Evolutionary conservation across 37 sponge, comb jelly and placozoan species (phyloP).

Genomic region (Diacarnus erythraeanus): DNA sequence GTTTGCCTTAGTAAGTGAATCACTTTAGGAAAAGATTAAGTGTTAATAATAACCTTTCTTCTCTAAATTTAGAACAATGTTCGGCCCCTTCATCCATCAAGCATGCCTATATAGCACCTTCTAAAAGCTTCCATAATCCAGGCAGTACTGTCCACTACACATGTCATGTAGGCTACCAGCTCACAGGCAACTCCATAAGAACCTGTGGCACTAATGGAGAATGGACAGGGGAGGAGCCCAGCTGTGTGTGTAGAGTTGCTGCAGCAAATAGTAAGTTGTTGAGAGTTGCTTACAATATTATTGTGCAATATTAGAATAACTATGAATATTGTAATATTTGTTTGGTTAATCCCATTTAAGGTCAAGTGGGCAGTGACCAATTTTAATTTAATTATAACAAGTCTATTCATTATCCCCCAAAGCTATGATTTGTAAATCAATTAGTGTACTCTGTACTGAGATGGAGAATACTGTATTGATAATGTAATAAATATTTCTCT

Average conservation of each 20-base stretch:
- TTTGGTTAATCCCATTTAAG: neutral
- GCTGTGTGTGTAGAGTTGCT: neutral
- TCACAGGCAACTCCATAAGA: constrained; percentile 6
- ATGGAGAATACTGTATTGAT: too few species aligned
- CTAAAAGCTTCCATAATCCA: neutral
- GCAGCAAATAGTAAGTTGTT: neutral
- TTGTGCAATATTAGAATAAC: too few species aligned
- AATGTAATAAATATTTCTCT: too few species aligned
- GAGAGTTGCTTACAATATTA: too few species aligned
- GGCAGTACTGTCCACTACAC: constrained; percentile 19
- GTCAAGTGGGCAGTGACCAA: neutral
- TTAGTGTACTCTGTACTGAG: neutral
- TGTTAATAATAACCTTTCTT: too few species aligned
- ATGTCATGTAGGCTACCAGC: constrained; percentile 14
- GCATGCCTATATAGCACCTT: constrained; percentile 1
- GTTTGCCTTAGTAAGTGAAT: constrained; percentile 23
- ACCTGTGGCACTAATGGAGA: neutral
- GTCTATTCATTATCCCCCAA: neutral
- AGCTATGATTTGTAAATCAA: neutral
- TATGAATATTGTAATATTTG: neutral
- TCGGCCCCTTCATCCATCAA: neutral
- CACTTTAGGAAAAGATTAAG: neutral
- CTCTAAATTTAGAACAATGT: constrained; percentile 29
- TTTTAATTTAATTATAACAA: neutral
- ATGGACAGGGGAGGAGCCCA: constrained; percentile 14